Base-by-base conservation (phyloP, 2,888 invertebrate genomes). In the Hipparchia semele region DNA sequence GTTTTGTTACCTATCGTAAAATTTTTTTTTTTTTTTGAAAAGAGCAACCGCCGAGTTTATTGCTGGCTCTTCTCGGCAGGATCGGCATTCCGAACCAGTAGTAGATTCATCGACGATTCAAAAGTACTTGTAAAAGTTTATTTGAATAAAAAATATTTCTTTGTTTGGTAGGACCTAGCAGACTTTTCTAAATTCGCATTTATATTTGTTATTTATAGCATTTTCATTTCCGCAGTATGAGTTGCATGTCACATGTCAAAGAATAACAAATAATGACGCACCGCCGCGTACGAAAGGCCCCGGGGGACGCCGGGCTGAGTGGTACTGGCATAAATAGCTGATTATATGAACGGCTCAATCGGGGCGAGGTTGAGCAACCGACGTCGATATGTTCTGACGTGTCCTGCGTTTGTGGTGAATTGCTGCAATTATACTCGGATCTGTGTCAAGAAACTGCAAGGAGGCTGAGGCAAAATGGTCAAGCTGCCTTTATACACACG, bases 381-480 rank as follows among this genome's bases (percentile, higher is more conserved):
- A 86, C 86, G 87, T 85, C 87, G 88, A 91, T 91, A 86, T 91
- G 90, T 92, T 90, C 89, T 88, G 91, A 92, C 90, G 86, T 90
- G 90, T 87, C 84, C 85, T 82, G 83, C 81, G 77, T 74, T 81
- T 83, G 83, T 81, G 80, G 86, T 84, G 87, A 91, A 92, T 92
- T 90, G 90, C 91, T 87, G 90, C 90, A 92, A 92, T 93, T 92
- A 92, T 87, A 86, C 81, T 81, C 77, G 83, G 86, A 92, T 90
- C 85, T 91, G 86, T 91, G 92, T 91, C 91, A 90, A 89, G 88
- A 87, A 81, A 87, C 80, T 80, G 79, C 71, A 84, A 79, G 89
- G 88, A 86, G 77, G 70, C 46, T 78, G 80, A 86, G 86, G 82
- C 45, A 8, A 39, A 12, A 62, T 72, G 67, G 46, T 9, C 23